These are phyloP conservation scores for Marcusenius ussheri DNA, from an alignment of 2,113 vertebrate species.

Conservation along the genomic window DNA sequence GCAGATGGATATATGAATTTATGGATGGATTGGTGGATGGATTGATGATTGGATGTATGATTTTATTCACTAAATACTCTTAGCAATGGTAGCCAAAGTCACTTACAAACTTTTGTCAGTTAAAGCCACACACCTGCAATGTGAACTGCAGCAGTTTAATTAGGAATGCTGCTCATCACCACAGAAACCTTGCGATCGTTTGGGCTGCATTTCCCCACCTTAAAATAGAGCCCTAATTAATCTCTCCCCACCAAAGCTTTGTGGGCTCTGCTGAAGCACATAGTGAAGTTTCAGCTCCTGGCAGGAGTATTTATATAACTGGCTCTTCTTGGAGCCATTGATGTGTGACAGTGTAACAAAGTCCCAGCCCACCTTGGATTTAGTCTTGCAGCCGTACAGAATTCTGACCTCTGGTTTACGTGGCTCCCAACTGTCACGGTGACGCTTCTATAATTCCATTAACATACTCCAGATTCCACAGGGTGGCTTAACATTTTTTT, in stretches of 20 bases:
- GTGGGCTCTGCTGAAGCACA: background rate
- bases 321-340: background rate
- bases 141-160: background rate
- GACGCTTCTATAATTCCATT: slow-evolving; percentile 13
- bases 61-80: background rate
- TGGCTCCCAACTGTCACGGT: background rate
- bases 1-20: background rate
- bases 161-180: background rate
- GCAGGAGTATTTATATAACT: background rate
- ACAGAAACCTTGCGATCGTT: background rate
- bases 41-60: background rate
- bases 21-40: background rate
- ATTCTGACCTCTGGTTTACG: too few relatives aligned
- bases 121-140: background rate
- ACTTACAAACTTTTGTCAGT: background rate
- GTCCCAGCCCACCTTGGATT: slow-evolving; percentile 5
- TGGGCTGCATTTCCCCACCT: background rate
- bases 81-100: background rate
- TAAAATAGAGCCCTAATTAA: background rate
- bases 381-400: background rate
- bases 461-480: slow-evolving; percentile 18
- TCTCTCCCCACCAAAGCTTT: background rate
- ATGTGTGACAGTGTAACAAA: background rate
- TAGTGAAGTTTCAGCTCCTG: background rate
- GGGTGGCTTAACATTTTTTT: slow-evolving; percentile 31